A percentile compares a stretch with the other conserved stretches of the same genome.
phyloP scores from a whole-genome alignment of 2,888 invertebrate species.

The Atethmia centrago region DNA sequence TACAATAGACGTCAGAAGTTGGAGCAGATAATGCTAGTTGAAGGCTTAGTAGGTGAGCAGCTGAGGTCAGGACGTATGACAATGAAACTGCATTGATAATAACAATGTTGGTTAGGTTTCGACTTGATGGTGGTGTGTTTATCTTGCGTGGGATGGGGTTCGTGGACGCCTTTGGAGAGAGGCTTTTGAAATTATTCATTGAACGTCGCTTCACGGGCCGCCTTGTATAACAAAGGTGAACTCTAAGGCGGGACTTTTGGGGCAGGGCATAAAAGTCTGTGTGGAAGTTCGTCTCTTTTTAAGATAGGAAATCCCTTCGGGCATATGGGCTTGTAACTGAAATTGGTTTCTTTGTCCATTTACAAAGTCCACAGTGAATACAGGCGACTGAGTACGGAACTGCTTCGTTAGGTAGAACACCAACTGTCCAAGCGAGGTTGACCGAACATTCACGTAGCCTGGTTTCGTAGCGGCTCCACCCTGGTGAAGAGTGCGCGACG shows the following conservation, averaged over 20 bases:
- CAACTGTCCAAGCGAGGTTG: background rate
- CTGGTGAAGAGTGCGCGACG: background rate
- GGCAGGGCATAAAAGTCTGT: background rate
- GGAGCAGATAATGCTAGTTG: constrained; percentile 21
- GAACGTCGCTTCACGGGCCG: too few species aligned
- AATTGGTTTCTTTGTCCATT: background rate
- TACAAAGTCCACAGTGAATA: too few species aligned
- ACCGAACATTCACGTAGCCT: background rate
- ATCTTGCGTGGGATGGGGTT: background rate
- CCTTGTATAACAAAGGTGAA: background rate
- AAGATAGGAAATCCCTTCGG: background rate
- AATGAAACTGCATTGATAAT: background rate
- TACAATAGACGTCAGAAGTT: constrained; percentile 13
- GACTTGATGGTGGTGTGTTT: background rate
- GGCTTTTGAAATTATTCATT: background rate
- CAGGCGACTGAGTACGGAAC: background rate
- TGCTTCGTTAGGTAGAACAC: constrained; percentile 13
- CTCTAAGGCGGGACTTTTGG: background rate
- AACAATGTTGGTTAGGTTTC: background rate
- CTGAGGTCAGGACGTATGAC: background rate
- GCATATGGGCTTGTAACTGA: background rate
- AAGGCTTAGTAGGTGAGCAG: background rate
- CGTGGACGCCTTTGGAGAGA: background rate
- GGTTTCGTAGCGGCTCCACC: background rate
- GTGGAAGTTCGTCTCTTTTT: background rate